Evolutionary conservation across 1,140 invertebrate species (phyloP), one percentile per base, ranked within the genome.

Genomic region (Periplaneta americana): DNA sequence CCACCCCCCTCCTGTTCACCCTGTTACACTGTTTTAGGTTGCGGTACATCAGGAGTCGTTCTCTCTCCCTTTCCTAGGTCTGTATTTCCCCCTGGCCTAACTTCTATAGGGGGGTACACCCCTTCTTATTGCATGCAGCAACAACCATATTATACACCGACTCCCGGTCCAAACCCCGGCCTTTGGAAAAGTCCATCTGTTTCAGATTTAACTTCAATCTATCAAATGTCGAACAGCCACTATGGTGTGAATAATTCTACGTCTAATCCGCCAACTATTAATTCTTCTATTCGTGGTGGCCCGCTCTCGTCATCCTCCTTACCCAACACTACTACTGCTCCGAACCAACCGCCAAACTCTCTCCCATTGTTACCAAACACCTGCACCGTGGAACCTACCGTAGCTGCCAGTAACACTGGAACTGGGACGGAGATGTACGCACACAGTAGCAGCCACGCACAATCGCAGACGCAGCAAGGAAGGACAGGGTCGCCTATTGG

Each of bases 401-500:
- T 74, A 81, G 80, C 75, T 75, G 66, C 80, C 33, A 74, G 48
- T 66, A 66, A 66, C 48, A 66, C 48, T 66, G 48, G 48, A 66
- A 66, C 48, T 66, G 48, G 48, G 48, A 28, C 80, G 34, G 32
- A 80, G 80, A 33, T 32, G 39, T 78, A 48, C 77, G 15, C 77
- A 37, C 80, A 80, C 17, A 35, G 48, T 66, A n/a, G 48, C 48
- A 28, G 48, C 48, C 48, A 34, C 34, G 66, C 80, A 36, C 80
- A 57, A 31, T 31, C 66, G 66, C 66, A 48, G 32, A 34, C 37
- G 34, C n/a, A 28, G 36, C 75, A 75, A 28, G 37, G 35, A 37
- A 36, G 76, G 81, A 90, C 90, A 88, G 90, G 88, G 81, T 88
- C 91, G 81, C 93, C 93, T 84, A 93, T 93, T 74, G 32, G 81